Evolutionary conservation across 53 echinoderm and acorn worm species (phyloP).

Genomic region (Crossaster papposus): DNA sequence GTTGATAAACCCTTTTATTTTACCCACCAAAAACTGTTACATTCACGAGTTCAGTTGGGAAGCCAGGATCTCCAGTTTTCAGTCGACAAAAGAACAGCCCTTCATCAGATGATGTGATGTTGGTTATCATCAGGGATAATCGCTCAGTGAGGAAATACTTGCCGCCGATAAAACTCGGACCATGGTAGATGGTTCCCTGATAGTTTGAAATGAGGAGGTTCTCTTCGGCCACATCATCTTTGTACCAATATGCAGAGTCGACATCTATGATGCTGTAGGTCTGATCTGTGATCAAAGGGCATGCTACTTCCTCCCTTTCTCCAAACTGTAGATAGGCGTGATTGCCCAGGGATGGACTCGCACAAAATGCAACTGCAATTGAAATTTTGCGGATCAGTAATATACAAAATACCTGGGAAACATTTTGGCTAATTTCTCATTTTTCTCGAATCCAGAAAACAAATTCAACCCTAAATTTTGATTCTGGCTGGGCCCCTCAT

Average conservation of each 20-base stretch:
- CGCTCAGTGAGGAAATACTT: background rate
- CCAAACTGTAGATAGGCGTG: background rate
- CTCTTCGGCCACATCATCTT: background rate
- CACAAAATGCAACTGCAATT: background rate
- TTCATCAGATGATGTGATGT: background rate
- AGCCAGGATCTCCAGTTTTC: background rate
- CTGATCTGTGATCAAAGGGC: background rate
- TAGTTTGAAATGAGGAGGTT: background rate
- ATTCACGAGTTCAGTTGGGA: background rate
- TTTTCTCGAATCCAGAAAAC: too few species aligned
- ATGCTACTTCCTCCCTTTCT: background rate
- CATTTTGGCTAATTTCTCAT: too few species aligned
- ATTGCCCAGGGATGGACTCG: background rate
- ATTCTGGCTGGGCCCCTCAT: too few species aligned
- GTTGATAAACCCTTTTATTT: background rate
- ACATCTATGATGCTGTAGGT: background rate
- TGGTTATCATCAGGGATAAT: background rate
- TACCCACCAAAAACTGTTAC: slow-evolving; percentile 5
- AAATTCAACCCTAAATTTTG: too few species aligned
- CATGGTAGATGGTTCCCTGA: background rate
- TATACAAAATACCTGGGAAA: too few species aligned
- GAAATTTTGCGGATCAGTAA: too few species aligned
- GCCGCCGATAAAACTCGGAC: background rate
- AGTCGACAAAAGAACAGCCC: background rate
- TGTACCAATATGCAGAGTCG: background rate